phyloP scores from a whole-genome alignment of 2,113 vertebrate genomes.

The Artemisiospiza belli region DNA sequence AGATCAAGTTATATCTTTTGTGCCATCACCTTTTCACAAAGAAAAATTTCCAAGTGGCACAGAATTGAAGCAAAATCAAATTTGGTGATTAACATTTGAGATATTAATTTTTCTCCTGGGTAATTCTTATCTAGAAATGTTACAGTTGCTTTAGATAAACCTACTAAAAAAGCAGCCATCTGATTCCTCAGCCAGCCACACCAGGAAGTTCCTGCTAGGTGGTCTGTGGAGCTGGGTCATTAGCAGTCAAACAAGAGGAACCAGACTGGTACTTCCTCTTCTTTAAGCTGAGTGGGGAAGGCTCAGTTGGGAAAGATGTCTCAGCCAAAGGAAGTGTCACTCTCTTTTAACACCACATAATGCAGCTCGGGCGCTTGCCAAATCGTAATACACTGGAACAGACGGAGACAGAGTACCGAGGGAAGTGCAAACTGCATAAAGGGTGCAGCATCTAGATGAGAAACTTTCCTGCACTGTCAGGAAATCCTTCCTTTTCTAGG shows the following conservation, averaged over 20 bases:
- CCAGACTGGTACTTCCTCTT: slow-evolving; percentile 21
- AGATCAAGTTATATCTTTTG: background rate
- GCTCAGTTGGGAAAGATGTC: slow-evolving; percentile 30
- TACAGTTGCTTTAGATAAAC: background rate
- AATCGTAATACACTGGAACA: slow-evolving; percentile 36
- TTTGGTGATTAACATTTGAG: background rate
- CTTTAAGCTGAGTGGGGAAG: background rate
- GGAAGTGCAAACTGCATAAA: background rate
- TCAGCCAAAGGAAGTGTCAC: slow-evolving; percentile 19
- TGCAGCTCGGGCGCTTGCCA: slow-evolving; percentile 2
- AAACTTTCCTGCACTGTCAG: background rate
- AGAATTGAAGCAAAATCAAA: background rate
- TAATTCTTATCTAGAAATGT: background rate
- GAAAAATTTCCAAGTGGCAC: background rate
- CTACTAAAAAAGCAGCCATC: background rate
- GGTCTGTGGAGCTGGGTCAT: background rate
- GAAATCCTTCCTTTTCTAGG: background rate
- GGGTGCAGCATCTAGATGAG: background rate
- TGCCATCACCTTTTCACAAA: background rate
- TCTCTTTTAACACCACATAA: slow-evolving; percentile 19
- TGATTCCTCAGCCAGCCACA: background rate
- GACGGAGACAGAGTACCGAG: background rate
- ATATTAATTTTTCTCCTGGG: background rate
- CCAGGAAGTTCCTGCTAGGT: slow-evolving; percentile 12
- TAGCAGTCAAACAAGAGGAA: slow-evolving; percentile 46